Percentiles rank a stretch among this genome's conserved stretches.
Evolutionary conservation across 2,888 invertebrate genomes (phyloP).

Genomic region (Monoplex corrugatus): DNA sequence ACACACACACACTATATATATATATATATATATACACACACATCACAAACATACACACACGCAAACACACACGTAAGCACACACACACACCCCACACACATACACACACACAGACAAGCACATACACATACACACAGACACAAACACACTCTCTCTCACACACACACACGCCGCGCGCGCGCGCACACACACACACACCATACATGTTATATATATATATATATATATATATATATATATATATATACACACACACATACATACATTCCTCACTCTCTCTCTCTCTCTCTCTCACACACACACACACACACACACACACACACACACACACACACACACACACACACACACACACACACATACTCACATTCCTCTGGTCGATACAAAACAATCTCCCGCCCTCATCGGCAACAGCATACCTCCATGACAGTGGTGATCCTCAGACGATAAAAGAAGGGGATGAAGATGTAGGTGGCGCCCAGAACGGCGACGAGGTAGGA

Average conservation of each 20-base stretch:
- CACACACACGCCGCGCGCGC: neutral
- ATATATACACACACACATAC: neutral
- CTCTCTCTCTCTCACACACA: neutral
- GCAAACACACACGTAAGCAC: neutral
- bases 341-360: conserved; percentile 21
- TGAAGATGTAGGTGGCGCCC: conserved; percentile 54
- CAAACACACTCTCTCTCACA: too few relatives aligned
- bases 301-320: conserved; percentile 12
- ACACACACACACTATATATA: too few relatives aligned
- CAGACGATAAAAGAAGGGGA: conserved; percentile 60
- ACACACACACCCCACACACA: conserved; percentile 9
- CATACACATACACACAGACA: neutral
- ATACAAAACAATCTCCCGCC: neutral
- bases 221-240: neutral
- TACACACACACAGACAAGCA: neutral
- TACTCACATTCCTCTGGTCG: neutral
- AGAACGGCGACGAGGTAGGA: conserved; percentile 67
- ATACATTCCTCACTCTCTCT: too few relatives aligned
- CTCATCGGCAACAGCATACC: too few relatives aligned
- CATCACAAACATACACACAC: conserved; percentile 2
- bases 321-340: neutral
- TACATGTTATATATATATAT: neutral
- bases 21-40: too few relatives aligned
- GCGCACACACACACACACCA: neutral
- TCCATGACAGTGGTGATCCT: conserved; percentile 58